Base-by-base conservation (phyloP, 1,140 invertebrate species). In the Drosophila albomicans region DNA sequence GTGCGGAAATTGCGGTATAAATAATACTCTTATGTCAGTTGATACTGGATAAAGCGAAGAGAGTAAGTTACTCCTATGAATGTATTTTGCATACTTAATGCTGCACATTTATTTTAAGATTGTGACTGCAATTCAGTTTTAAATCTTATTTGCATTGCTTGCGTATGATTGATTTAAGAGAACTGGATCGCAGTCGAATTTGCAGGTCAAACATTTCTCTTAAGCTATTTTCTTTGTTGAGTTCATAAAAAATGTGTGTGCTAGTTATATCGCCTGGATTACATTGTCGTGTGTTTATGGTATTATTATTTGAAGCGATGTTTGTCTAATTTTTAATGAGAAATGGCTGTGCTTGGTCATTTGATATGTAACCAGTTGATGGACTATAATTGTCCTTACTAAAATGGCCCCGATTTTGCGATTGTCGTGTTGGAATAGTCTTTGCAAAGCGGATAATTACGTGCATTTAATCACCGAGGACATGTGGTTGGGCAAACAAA, bases 381-480 rank as follows among this genome's bases (percentile, higher is more conserved):
- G 28, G 7, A 30, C 11, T 6, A 52, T 56, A 56, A 56, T 56
- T 56, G n/a, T 16, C 8, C 7, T 30, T 28, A 28, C 35, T 25
- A 38, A 0, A 28, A 6, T 45, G 48, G n/a, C 43, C 73, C 28
- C 51, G 67, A 64, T 75, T 80, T 76, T 52, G 51, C 28, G 51
- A 30, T 32, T 52, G 51, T 56, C 56, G 67, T 77, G 69, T 71
- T 81, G 48, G 45, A 51, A 54, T 51, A 43, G 45, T 57, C 20
- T 25, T 25, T 43, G 28, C 30, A 16, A 20, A 64, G 25, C 35
- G 59, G 63, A 73, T 82, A 82, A 82, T 79, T 79, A 82, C 75
- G 58, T 67, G 79, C 62, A 82, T 82, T 82, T 82, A 82, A 82
- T 82, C 75, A 79, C 65, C 62, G 54, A 48, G 15, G 79, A 62